phyloP scores from a whole-genome alignment of 2,888 invertebrate genomes.

The Acrocera orbiculus region DNA sequence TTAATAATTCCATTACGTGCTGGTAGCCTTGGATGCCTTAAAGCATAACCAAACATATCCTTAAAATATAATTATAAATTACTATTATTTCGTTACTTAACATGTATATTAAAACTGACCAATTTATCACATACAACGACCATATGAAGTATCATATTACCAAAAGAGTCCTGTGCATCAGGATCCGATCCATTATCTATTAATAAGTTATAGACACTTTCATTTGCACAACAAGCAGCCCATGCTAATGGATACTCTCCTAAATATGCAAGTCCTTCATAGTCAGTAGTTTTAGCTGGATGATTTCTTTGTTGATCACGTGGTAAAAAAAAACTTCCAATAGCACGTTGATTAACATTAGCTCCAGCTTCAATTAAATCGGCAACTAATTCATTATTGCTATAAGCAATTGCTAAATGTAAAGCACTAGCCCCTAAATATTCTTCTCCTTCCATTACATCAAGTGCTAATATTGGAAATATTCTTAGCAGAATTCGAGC shows the following conservation, averaged over 20 bases:
- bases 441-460: slow-evolving; percentile 94
- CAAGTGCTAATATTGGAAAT: slow-evolving; percentile 77
- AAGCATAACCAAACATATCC: slow-evolving; percentile 98
- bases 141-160: slow-evolving; percentile 99
- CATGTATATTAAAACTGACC: slow-evolving; percentile 35
- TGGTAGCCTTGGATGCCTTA: slow-evolving; percentile 82
- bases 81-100: background rate
- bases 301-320: slow-evolving; percentile 75
- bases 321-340: slow-evolving; percentile 90
- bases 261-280: slow-evolving; percentile 90
- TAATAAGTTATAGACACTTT: slow-evolving; percentile 90
- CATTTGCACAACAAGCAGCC: slow-evolving; percentile 94
- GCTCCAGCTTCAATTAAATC: slow-evolving; percentile 86
- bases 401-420: slow-evolving; percentile 91
- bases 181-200: slow-evolving; percentile 87
- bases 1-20: slow-evolving; percentile 87
- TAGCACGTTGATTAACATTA: slow-evolving; percentile 80
- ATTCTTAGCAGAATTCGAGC: slow-evolving; percentile 79
- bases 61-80: slow-evolving; percentile 23
- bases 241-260: slow-evolving; percentile 96
- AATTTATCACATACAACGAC: slow-evolving; percentile 94
- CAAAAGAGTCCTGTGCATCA: slow-evolving; percentile 88
- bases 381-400: slow-evolving; percentile 87
- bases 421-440: slow-evolving; percentile 89
- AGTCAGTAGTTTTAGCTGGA: slow-evolving; percentile 71